Conservation (phyloP, 2,888 invertebrate genomes). For the Eremobia ochroleuca region DNA sequence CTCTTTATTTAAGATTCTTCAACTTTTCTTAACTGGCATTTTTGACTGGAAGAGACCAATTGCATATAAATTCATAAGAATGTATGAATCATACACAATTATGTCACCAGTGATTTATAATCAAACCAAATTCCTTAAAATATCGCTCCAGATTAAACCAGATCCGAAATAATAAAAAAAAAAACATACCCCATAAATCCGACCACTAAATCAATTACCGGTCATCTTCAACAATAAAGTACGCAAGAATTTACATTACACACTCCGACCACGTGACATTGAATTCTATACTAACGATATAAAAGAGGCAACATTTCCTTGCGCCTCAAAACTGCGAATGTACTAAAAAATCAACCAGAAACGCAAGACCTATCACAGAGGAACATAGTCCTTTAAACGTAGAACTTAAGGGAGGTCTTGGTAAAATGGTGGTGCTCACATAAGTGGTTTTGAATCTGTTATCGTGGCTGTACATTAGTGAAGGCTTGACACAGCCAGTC, state of each 20-base stretch:
- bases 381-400: slow-evolving; percentile 10
- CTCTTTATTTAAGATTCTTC: neutral
- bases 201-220: slow-evolving; percentile 83
- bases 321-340: slow-evolving; percentile 81
- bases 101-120: slow-evolving; percentile 34
- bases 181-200: slow-evolving; percentile 78
- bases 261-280: slow-evolving; percentile 81
- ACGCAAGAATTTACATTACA: slow-evolving; percentile 85
- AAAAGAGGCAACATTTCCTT: slow-evolving; percentile 83
- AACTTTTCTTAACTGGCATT: neutral
- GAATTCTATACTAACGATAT: slow-evolving; percentile 86
- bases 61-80: neutral
- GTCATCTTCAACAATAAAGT: slow-evolving; percentile 84
- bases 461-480: slow-evolving; percentile 89
- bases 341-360: slow-evolving; percentile 64
- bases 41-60: neutral
- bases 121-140: slow-evolving; percentile 14
- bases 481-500: slow-evolving; percentile 89
- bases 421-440: slow-evolving; percentile 76
- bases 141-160: slow-evolving; percentile 43
- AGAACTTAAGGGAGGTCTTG: slow-evolving; percentile 64
- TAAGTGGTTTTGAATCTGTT: slow-evolving; percentile 88
- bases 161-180: slow-evolving; percentile 48
- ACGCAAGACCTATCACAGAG: slow-evolving; percentile 54
- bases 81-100: slow-evolving; percentile 20